Evolutionary conservation across 2,113 vertebrate genomes (phyloP).

Genomic region (Pungitius pungitius): DNA sequence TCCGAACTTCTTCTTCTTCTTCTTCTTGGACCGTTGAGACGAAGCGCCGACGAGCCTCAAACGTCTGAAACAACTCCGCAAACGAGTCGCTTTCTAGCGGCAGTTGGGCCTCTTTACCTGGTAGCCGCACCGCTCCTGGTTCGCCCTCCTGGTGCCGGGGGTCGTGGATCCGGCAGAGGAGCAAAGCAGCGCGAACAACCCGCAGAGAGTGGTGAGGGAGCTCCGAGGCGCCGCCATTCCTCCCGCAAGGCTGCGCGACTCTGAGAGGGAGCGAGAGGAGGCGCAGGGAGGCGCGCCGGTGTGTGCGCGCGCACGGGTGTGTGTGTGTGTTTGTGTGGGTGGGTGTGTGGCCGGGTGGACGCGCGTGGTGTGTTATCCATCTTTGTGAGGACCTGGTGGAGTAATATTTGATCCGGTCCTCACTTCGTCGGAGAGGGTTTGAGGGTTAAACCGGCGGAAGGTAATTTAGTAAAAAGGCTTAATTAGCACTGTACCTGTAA

Average conservation of each 20-base stretch:
- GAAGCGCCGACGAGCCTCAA: constrained; percentile 1
- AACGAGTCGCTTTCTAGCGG: not conserved
- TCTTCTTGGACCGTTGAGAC: not conserved
- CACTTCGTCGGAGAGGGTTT: not conserved
- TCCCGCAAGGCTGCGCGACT: constrained; percentile 54
- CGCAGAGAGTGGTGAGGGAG: constrained; percentile 54
- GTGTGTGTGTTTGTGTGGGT: too few species aligned
- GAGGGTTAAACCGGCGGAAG: not conserved
- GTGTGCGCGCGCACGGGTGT: not conserved
- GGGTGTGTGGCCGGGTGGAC: not conserved
- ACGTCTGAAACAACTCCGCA: not conserved
- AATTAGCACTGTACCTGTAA: too few species aligned
- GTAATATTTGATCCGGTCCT: not conserved
- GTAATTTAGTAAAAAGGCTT: not conserved
- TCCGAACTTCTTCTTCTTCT: not conserved
- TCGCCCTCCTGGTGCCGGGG: constrained; percentile 20
- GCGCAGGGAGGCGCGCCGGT: not conserved
- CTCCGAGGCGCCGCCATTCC: constrained; percentile 71
- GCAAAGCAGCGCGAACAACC: constrained; percentile 23
- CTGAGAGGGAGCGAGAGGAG: constrained; percentile 31
- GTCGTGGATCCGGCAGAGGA: constrained; percentile 41
- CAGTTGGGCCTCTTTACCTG: constrained; percentile 42
- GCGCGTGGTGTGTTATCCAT: not conserved
- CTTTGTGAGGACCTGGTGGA: not conserved
- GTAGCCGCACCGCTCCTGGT: constrained; percentile 62